These are phyloP conservation scores for Bombus breviceps DNA, from an alignment of 1,140 invertebrate genomes.

Conservation along the genomic window DNA sequence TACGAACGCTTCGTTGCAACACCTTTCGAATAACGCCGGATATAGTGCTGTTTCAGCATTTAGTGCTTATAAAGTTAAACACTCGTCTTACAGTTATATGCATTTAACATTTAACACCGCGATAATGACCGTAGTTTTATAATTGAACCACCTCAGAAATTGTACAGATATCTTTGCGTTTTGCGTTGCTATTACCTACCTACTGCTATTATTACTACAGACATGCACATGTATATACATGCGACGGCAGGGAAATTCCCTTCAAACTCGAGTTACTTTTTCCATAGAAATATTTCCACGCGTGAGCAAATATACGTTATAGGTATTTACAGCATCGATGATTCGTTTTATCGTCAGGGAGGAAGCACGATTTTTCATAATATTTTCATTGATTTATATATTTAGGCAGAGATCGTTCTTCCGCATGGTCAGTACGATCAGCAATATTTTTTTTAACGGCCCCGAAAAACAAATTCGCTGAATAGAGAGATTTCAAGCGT, in stretches of 20 bases:
- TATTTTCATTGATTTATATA: background rate
- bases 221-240: background rate
- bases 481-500: background rate
- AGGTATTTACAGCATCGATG: background rate
- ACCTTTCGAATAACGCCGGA: constrained; percentile 24
- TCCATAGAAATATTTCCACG: background rate
- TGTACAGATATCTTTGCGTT: background rate
- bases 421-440: background rate
- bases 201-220: background rate
- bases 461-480: background rate
- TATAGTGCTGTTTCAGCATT: constrained; percentile 41
- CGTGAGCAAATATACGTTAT: background rate
- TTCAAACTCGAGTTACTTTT: background rate
- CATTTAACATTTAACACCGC: constrained; percentile 38
- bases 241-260: background rate
- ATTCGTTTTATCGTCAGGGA: background rate
- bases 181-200: background rate
- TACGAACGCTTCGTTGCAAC: constrained; percentile 45
- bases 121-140: constrained; percentile 46
- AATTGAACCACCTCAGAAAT: constrained; percentile 4
- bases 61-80: constrained; percentile 49
- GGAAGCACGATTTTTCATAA: background rate
- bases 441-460: background rate
- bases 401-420: background rate
- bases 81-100: constrained; percentile 8